Evolutionary conservation across 2,113 vertebrate genomes (phyloP).

Genomic region (Corythaeola cristata): DNA sequence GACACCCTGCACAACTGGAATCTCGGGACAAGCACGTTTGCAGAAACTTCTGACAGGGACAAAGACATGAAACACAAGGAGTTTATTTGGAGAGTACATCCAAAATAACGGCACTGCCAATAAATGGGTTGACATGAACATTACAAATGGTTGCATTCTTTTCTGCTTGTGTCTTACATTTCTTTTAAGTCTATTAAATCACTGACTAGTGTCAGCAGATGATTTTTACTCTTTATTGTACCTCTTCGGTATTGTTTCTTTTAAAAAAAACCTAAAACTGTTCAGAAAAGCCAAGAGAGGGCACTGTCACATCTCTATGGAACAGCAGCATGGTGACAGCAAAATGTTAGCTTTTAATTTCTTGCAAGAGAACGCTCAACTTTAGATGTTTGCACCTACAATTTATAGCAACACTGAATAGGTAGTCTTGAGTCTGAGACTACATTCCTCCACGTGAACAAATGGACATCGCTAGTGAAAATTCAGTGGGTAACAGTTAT

Average conservation of each 20-base stretch:
- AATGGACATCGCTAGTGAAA: not conserved
- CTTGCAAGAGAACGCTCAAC: not conserved
- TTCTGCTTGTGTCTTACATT: not conserved
- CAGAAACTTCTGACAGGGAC: not conserved
- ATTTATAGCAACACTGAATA: not conserved
- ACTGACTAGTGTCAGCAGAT: not conserved
- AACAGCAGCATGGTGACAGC: not conserved
- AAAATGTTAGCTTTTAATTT: not conserved
- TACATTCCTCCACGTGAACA: not conserved
- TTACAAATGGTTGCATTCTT: not conserved
- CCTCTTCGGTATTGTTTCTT: not conserved
- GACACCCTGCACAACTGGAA: not conserved
- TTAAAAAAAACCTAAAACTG: not conserved
- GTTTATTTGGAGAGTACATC: not conserved
- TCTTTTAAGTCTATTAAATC: not conserved
- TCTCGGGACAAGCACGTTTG: not conserved
- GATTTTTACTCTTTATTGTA: not conserved
- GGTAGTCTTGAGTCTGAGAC: not conserved
- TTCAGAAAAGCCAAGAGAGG: conserved; percentile 10
- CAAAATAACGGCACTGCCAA: not conserved
- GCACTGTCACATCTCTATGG: not conserved
- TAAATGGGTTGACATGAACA: not conserved
- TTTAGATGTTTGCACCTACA: not conserved
- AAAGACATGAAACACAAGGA: not conserved
- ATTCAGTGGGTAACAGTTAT: not conserved